Conservation (phyloP, 2,797 vertebrate species). For the Knipowitschia caucasica region DNA sequence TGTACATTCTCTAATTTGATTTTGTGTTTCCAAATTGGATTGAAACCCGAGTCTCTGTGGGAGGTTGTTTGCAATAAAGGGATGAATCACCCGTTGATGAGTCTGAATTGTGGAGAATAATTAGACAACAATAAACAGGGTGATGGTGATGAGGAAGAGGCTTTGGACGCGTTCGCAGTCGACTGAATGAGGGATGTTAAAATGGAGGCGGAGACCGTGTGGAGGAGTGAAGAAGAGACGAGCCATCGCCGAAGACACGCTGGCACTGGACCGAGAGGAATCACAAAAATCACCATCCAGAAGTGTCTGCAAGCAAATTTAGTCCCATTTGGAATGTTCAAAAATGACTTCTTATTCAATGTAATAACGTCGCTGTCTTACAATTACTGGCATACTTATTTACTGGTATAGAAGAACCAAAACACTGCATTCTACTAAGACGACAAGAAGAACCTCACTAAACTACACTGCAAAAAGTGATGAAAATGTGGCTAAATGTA, state of each 20-base stretch:
- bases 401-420: no score
- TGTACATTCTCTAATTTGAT: not conserved
- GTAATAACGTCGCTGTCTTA: no score
- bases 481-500: no score
- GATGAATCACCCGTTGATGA: constrained; percentile 45
- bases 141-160: constrained; percentile 48
- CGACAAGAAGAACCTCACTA: no score
- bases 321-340: no score
- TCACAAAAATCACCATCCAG: no score
- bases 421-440: no score
- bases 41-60: constrained; percentile 10
- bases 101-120: constrained; percentile 44
- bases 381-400: no score
- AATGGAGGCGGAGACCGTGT: constrained; percentile 44
- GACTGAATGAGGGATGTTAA: constrained; percentile 64
- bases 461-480: no score
- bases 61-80: constrained; percentile 30
- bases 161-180: constrained; percentile 41
- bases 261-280: no score
- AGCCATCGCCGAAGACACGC: not conserved
- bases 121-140: constrained; percentile 56
- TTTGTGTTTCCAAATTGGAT: not conserved
- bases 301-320: no score
- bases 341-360: no score
- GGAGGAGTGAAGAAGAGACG: not conserved